Conservation (phyloP, 2,888 invertebrate species). For the Colletes collaris region DNA sequence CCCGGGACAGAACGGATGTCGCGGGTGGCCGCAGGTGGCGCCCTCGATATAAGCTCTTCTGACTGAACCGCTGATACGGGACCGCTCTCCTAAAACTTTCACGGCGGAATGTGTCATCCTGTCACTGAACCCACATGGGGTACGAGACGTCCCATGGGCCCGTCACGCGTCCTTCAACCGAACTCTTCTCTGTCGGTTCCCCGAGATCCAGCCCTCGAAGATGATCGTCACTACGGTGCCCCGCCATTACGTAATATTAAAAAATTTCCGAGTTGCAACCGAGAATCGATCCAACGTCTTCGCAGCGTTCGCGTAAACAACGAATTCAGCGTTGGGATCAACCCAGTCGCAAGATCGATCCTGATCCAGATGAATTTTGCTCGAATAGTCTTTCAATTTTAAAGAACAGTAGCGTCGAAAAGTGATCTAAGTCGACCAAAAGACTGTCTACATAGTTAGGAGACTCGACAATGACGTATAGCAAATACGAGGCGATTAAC, state of each 20-base stretch:
- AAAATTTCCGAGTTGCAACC: not conserved
- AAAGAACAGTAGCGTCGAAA: no score
- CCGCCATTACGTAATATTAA: slow-evolving; percentile 35
- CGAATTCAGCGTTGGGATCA: no score
- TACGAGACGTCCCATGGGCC: slow-evolving; percentile 72
- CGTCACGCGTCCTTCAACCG: slow-evolving; percentile 66
- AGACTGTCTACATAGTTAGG: no score
- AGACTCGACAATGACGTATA: no score
- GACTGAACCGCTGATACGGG: slow-evolving; percentile 75
- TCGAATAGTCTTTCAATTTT: no score
- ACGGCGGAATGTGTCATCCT: slow-evolving; percentile 82
- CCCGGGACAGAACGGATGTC: slow-evolving; percentile 73
- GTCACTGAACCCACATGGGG: slow-evolving; percentile 79
- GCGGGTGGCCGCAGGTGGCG: slow-evolving; percentile 81
- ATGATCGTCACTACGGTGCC: slow-evolving; percentile 5
- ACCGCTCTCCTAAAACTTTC: slow-evolving; percentile 77
- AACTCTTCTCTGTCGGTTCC: slow-evolving; percentile 42
- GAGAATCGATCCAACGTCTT: no score
- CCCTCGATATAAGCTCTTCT: slow-evolving; percentile 77
- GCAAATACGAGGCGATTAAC: no score
- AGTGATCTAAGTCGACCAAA: no score
- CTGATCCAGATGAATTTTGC: no score
- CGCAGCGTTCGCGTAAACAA: no score
- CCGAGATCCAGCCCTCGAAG: slow-evolving; percentile 23
- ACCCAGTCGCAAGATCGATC: no score